Evolutionary conservation across 92 coral and sea anemone genomes (phyloP), one percentile per base, ranked within the genome.

Genomic region (Scolanthus callimorphus): DNA sequence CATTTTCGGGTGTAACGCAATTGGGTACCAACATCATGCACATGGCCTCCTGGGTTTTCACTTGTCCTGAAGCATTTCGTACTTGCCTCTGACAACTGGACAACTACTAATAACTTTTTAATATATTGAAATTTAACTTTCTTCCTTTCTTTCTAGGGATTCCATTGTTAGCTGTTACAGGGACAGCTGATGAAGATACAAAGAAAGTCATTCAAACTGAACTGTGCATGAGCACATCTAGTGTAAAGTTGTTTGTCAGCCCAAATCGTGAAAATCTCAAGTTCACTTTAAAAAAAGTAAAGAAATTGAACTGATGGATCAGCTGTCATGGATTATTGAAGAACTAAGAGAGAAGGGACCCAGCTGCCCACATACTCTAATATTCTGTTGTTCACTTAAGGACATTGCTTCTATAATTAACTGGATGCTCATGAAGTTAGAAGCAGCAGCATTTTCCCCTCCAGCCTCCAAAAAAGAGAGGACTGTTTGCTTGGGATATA

Each of bases 391-490:
- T 12, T 34, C 69, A 1, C 4, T 59, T 41, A 49, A 71, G 50
- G 69, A 60, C 44, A 60, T 71, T 50, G 69, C 78, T 6, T 10
- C 43, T 41, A 73, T 74, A 1, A 37, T 25, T 20, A 74, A 74
- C 27, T 49, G 60, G 20, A 11, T 74, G 21, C 24, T 74, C 61
- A 3, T 56, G 26, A 57, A 65, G 45, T 57, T 75, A 3, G 82
- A 69, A 12, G 17, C 20, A 19, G 45, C 66, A 19, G 58, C 71
- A 4, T 74, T 31, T 29, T 17, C 1, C 34, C 76, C 15, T 12
- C 34, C 28, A 15, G 20, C 0, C 29, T 20, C 1, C 9, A 19
- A 25, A 23, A 74, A 25, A 22, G 10, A 0, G 20, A 58, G 2
- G 25, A 50, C 51, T 53, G 65, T 13, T 10, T 76, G 1, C 10